These are phyloP conservation scores for Riptortus pedestris DNA, from an alignment of 1,140 invertebrate genomes.

Conservation along the genomic window DNA sequence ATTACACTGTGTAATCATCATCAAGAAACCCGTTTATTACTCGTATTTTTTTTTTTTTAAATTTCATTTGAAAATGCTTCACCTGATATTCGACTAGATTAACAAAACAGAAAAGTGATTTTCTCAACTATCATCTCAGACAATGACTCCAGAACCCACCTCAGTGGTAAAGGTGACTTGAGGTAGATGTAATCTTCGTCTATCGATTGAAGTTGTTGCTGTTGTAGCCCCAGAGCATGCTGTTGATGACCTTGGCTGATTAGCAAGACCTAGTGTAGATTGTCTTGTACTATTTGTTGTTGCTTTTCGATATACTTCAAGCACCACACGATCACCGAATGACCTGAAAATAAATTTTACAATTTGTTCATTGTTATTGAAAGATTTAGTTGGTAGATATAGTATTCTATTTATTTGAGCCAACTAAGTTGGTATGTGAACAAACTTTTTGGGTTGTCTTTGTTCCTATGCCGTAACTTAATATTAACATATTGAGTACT, in stretches of 20 bases:
- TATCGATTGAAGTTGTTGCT: constrained; percentile 42
- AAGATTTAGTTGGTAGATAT: background rate
- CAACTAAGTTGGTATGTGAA: no score
- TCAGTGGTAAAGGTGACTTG: constrained; percentile 75
- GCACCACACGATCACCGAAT: constrained; percentile 53
- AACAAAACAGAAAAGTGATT: no score
- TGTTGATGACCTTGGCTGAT: constrained; percentile 39
- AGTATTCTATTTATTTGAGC: background rate
- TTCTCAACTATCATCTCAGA: no score
- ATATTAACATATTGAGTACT: no score
- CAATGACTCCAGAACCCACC: constrained; percentile 58
- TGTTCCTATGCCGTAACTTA: background rate
- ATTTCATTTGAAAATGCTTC: no score
- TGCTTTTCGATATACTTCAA: constrained; percentile 62
- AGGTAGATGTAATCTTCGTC: constrained; percentile 54
- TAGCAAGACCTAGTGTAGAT: constrained; percentile 17
- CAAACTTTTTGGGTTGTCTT: no score
- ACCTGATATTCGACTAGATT: no score
- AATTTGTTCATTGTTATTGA: background rate
- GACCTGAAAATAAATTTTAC: constrained; percentile 41
- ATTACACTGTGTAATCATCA: no score
- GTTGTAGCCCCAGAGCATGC: constrained; percentile 39
- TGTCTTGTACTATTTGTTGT: constrained; percentile 32
- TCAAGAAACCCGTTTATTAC: no score
- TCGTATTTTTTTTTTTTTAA: no score